Evolutionary conservation across 2,797 vertebrate species (phyloP), one percentile per base, ranked within the genome.

Genomic region (Sebastes dallii): DNA sequence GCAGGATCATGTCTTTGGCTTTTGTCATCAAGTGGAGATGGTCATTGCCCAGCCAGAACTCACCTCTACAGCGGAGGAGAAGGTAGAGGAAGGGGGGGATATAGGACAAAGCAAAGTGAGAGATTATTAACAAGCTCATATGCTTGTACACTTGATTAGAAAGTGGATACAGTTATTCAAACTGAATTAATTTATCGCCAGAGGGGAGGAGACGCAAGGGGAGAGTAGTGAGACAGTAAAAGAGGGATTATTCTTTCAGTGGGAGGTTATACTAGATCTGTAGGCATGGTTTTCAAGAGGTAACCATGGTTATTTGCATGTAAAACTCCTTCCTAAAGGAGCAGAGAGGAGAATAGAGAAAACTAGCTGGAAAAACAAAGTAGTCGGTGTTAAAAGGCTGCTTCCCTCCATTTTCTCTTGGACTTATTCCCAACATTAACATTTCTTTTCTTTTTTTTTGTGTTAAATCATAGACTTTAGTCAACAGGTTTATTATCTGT

Each of bases 31-130:
- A 94, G 88, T 99, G 98, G 75, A 99, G 97, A 84, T 96, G 96
- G 90, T 99, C 98, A 4, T 99, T 99, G 52, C 99, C 99, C 67
- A 99, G 90, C 99, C 99, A 99, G 92, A 98, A 99, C 86, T 99
- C 98, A 5, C 95, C 94, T 77, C 93, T 94, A 61, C 65, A 85
- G 39, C n/a, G 72, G 54, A 78, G 22, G 36, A 54, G 14, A 58
- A 54, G 34, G 20, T 11, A 54, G 52, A 71, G 22, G 24, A 8
- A 50, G 16, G 20, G 42, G 30, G 12, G 10, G n/a, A 22, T 42
- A 34, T 1, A 6, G 9, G 78, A 58, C 13, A 42, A 32, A 76
- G 58, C 12, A 39, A 54, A 80, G 82, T 18, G 30, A 83, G 59
- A 7, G 8, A 52, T 73, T 67, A 85, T 73, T 67, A 85, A 81